phyloP scores from a whole-genome alignment of 2,888 invertebrate species.

The Drosophila nr. perissopoda region DNA sequence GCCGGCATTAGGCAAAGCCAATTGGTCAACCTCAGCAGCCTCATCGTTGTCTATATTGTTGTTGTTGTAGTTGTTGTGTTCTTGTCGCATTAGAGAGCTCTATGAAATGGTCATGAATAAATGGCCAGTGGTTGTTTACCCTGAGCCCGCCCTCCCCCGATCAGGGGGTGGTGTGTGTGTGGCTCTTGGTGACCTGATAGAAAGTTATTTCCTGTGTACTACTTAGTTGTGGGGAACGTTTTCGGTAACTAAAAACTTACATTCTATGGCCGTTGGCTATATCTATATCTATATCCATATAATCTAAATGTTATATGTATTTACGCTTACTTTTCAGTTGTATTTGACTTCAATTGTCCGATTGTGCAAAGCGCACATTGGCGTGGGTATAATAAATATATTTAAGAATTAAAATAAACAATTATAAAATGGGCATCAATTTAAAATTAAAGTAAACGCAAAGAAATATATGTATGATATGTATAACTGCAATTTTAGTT shows the following conservation, averaged over 20 bases:
- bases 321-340: conserved; percentile 7
- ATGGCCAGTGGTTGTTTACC: conserved; percentile 59
- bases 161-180: conserved; percentile 19
- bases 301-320: background rate
- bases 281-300: conserved; percentile 8
- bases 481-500: background rate
- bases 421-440: background rate
- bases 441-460: background rate
- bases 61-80: conserved; percentile 43
- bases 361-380: conserved; percentile 2
- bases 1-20: conserved; percentile 75
- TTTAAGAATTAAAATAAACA: background rate
- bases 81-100: conserved; percentile 48
- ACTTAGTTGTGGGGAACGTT: conserved; percentile 44
- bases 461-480: background rate
- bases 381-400: background rate
- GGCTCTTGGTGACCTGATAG: conserved; percentile 9
- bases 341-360: conserved; percentile 15
- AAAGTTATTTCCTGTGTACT: conserved; percentile 52
- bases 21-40: conserved; percentile 59
- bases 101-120: conserved; percentile 70
- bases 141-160: conserved; percentile 3
- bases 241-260: conserved; percentile 72
- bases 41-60: conserved; percentile 41
- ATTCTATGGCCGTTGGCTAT: conserved; percentile 42